phyloP scores from a whole-genome alignment of 1,140 invertebrate species.

The Drosophila baimaii region DNA sequence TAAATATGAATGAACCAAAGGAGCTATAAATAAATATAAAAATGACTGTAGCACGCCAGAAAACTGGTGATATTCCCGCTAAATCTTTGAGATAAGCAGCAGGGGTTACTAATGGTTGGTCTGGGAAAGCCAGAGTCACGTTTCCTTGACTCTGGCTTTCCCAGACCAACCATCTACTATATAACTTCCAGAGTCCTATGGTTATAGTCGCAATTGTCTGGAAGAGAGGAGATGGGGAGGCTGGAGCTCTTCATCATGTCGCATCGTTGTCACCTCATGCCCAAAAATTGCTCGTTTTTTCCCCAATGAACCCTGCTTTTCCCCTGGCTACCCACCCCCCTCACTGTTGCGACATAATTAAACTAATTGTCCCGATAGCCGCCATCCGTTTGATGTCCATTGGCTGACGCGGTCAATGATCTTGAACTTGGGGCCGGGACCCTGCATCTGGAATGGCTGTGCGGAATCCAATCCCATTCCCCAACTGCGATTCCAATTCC shows the following conservation, averaged over 20 bases:
- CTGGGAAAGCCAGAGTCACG: too few species aligned
- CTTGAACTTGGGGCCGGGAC: constrained; percentile 31
- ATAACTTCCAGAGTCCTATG: background rate
- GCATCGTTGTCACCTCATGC: constrained; percentile 81
- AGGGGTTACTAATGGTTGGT: background rate
- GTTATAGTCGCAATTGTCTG: background rate
- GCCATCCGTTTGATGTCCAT: constrained; percentile 56
- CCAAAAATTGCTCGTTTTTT: constrained; percentile 63
- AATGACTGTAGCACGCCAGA: too few species aligned
- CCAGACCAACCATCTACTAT: too few species aligned
- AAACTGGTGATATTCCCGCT: too few species aligned
- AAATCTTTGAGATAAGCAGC: too few species aligned
- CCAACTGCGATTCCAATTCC: constrained; percentile 54
- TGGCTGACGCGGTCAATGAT: constrained; percentile 67
- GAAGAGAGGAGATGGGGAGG: constrained; percentile 2
- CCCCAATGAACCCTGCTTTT: background rate
- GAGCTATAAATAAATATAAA: background rate
- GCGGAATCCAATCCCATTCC: constrained; percentile 39
- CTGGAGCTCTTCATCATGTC: constrained; percentile 73
- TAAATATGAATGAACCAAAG: background rate
- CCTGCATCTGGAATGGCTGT: background rate
- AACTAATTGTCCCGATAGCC: constrained; percentile 73
- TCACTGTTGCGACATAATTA: constrained; percentile 63
- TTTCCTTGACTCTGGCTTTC: too few species aligned
- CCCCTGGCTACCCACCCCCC: too few species aligned